Base-by-base conservation (phyloP, 2,888 invertebrate genomes). In the Melieria crassipennis region DNA sequence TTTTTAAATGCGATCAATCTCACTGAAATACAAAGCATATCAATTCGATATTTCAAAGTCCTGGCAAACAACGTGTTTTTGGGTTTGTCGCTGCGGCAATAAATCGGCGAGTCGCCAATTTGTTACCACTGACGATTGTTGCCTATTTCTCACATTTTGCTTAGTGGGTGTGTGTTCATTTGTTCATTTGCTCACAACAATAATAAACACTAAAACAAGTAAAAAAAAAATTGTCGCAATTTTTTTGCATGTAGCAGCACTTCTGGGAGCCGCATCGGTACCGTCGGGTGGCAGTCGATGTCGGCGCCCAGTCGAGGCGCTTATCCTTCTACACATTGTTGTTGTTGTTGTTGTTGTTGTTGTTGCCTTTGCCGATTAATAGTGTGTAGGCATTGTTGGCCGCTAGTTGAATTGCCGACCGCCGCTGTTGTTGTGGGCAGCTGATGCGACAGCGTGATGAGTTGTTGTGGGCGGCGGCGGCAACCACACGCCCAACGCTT, bases 211-310 rank as follows among this genome's bases (percentile, higher is more conserved):
- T 65, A 71, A 60, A 61, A 64, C 43, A 62, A 30, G 10, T n/a
- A 67, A 43, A 58, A 11, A 47, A 13, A 47, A 47, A 13, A 13
- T 43, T 7, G 11, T 10, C 47, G 46, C 50, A 64, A 30, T 52
- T 81, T 82, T 78, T 78, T 79, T 80, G 80, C 80, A 80, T 82
- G 80, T 80, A 81, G 80, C 79, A 79, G 81, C 81, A 82, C 82
- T 82, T 82, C 77, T 77, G 82, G 81, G 81, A 81, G 79, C 48
- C 30, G 10, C 47, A 62, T n/a, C 52, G 52, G n/a, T 52, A 52
- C 79, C 80, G 79, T 81, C 79, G 77, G 5, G 42, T 50, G 13
- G 30, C 46, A 16, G 47, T 63, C 62, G 4, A 45, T 63, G 62
- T 13, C 5, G 7, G 62, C 52, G 52, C 52, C 13, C 13, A 52